Base-by-base conservation (phyloP, 2,888 invertebrate genomes). In the Patella pellucida region DNA sequence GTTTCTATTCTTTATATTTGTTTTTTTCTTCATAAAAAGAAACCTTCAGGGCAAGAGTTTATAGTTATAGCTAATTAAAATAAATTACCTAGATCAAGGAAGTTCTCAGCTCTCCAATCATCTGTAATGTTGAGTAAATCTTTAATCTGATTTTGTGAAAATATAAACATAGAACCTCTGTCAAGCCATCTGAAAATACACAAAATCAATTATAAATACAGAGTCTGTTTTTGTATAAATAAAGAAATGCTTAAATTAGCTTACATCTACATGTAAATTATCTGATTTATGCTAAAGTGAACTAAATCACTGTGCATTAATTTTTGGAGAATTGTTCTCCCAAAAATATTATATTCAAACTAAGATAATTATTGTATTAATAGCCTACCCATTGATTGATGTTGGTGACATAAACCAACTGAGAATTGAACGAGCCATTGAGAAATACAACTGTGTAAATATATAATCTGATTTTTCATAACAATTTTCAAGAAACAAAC, bases 141-240 rank as follows among this genome's bases (percentile, higher is more conserved):
- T 77, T 93, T 92, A 84, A 97, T 95, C 88, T 98, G 98, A 12
- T 93, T 92, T 78, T 94, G 93, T 0, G 98, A 98, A 84, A 97
- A 93, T 71, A 99, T 97, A 92, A 97, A 98, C 99, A 99, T 99
- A 1, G 97, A 97, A 12, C 99, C 99, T 72, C 99, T 93, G 19
- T 95, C 95, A 16, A 98, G 92, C 92, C 95, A 94, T 73, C 96
- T 96, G 93, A 67, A 92, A 92, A 4, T 41, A 41, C 41, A 41
- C 41, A 41, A 41, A 41, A 41, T 7, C 9, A 41, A 41, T 41
- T 41, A 41, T 41, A 41, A n/a, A 41, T 7, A 9, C 41, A 41
- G 41, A 41, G 41, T 41, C 41, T 41, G 41, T 9, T 41, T 41
- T 41, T 41, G 31, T 41, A 41, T 41, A 41, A 41, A 41, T 41